phyloP scores from a whole-genome alignment of 2,888 invertebrate genomes.

The Tetragnatha montana region DNA sequence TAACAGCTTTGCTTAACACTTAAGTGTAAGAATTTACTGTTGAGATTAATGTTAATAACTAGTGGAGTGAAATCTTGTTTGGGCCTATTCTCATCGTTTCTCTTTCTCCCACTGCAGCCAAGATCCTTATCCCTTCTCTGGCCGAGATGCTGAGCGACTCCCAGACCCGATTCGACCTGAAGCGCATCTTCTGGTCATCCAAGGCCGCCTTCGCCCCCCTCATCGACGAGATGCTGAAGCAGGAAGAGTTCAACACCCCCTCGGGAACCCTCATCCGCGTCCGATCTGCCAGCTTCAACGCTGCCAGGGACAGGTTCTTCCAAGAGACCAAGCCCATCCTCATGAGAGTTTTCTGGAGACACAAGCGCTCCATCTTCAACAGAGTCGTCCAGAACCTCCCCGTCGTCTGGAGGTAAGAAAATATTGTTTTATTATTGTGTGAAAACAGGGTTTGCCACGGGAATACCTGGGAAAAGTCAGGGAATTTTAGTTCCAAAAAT shows the following conservation, averaged over 20 bases:
- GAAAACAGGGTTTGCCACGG: no score
- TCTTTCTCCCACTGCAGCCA: background rate
- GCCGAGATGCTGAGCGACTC: constrained; percentile 36
- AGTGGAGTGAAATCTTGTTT: no score
- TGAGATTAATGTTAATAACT: no score
- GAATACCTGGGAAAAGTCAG: no score
- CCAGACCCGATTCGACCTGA: constrained; percentile 19
- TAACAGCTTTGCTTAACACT: no score
- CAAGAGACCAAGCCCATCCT: constrained; percentile 31
- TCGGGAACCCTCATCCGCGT: constrained; percentile 7
- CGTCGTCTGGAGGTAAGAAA: background rate
- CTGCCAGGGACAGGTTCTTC: constrained; percentile 8
- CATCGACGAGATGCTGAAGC: background rate
- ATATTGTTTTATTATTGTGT: no score
- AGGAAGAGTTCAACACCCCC: constrained; percentile 11
- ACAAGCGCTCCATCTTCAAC: constrained; percentile 5
- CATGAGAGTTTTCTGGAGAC: background rate
- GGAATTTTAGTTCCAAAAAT: no score
- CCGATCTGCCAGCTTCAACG: background rate
- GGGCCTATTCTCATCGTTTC: background rate
- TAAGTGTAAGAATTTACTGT: no score
- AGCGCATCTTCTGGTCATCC: constrained; percentile 7
- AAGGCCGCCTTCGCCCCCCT: constrained; percentile 21
- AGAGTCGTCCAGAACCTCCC: constrained; percentile 25
- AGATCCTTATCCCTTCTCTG: constrained; percentile 20